A percentile compares a stretch with the other conserved stretches of the same genome.
Conservation (phyloP, 2,888 invertebrate species). For the Drosophila algonquin region DNA sequence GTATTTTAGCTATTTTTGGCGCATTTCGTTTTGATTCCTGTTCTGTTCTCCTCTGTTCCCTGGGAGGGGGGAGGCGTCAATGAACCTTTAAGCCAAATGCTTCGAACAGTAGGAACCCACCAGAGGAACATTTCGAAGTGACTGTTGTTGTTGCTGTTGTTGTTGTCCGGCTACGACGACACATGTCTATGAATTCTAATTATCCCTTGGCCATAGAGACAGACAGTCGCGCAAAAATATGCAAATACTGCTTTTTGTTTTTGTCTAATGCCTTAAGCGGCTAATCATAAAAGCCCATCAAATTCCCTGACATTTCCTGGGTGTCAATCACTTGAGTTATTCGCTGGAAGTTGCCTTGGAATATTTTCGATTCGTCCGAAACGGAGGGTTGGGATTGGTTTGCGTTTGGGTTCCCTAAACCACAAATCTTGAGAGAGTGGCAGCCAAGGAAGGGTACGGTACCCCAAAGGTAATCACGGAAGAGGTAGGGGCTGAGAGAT, state of each 20-base stretch:
- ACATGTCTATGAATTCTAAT: conserved; percentile 78
- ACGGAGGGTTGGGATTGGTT: background rate
- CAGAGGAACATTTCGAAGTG: conserved; percentile 21
- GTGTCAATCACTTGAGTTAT: conserved; percentile 74
- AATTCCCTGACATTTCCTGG: conserved; percentile 79
- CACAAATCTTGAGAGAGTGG: conserved; percentile 62
- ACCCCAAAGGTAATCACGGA: conserved; percentile 59
- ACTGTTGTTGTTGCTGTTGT: conserved; percentile 25
- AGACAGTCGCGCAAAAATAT: conserved; percentile 58
- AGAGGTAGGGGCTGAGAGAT: conserved; percentile 13
- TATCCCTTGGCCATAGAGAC: conserved; percentile 47
- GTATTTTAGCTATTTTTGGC: conserved; percentile 78
- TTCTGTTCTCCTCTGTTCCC: conserved; percentile 64
- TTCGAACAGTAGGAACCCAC: conserved; percentile 8
- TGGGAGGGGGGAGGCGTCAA: conserved; percentile 56
- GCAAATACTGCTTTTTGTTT: conserved; percentile 52
- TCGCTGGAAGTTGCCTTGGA: conserved; percentile 44
- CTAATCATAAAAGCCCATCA: conserved; percentile 75
- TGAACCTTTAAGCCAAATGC: conserved; percentile 60
- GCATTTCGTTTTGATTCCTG: conserved; percentile 79
- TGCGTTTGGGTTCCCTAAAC: conserved; percentile 4
- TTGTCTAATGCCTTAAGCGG: conserved; percentile 73
- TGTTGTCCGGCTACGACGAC: conserved; percentile 43
- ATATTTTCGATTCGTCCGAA: conserved; percentile 42
- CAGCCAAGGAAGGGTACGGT: conserved; percentile 16